These are phyloP conservation scores for Caenorhabditis becei DNA, from an alignment of 2,888 invertebrate species.

Conservation along the genomic window DNA sequence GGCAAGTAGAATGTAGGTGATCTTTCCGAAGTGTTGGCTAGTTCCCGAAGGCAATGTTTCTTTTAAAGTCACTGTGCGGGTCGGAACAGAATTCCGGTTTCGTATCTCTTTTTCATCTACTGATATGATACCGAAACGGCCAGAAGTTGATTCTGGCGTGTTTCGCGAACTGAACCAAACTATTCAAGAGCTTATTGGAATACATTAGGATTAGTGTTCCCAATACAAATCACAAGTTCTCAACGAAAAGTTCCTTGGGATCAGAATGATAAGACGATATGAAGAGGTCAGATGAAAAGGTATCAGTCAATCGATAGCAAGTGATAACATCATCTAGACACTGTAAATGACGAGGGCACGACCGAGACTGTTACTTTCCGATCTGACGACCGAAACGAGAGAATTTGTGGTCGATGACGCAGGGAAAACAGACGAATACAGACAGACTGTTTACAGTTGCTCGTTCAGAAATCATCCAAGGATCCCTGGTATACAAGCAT, in stretches of 20 bases:
- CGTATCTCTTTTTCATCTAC: not conserved
- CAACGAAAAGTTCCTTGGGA: too few relatives aligned
- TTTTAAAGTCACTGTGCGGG: not conserved
- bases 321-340: conserved; percentile 2
- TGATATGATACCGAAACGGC: conserved; percentile 5
- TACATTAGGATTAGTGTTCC: too few relatives aligned
- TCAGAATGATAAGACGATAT: not conserved
- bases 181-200: too few relatives aligned
- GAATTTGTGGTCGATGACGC: not conserved
- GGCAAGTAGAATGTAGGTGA: not conserved
- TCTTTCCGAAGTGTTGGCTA: not conserved
- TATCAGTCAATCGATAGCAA: not conserved
- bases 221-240: too few relatives aligned
- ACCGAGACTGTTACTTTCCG: not conserved
- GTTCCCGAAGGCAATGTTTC: not conserved
- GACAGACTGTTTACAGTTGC: too few relatives aligned
- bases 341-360: not conserved
- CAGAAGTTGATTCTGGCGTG: not conserved
- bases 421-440: not conserved
- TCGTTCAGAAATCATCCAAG: too few relatives aligned
- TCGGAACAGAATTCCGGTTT: not conserved
- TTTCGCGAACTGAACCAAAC: too few relatives aligned
- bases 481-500: too few relatives aligned
- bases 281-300: not conserved
- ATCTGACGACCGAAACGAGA: conserved; percentile 1